Base-by-base conservation (phyloP, 2,888 invertebrate species). In the Papilio elwesi region DNA sequence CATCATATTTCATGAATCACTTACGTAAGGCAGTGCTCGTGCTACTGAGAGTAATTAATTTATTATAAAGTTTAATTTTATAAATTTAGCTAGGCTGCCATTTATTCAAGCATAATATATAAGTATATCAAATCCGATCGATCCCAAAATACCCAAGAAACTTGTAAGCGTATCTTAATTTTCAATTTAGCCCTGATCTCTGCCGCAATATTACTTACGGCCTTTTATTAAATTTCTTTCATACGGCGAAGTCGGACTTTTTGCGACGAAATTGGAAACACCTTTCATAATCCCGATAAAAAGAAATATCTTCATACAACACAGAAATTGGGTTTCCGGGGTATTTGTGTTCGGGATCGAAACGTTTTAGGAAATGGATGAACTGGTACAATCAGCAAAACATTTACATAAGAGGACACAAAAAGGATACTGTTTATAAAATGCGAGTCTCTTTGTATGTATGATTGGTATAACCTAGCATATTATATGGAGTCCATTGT, bases 221-320 rank as follows among this genome's bases (percentile, higher is more conserved):
- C 76, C 81, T 82, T 88, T 89, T 90, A 91, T 90, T 90, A 89
- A 88, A 90, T 88, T 87, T 84, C 53, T 79, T 77, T 76, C 78
- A 80, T 83, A 83, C 83, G 82, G 53, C 82, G 81, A 79, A 77
- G 82, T 82, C 82, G 86, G 87, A 88, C 87, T 86, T 89, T 88
- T 86, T 85, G 85, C 85, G 88, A 87, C 86, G 83, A 88, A 90
- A 91, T 91, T 90, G 90, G 87, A 89, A 89, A 89, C 87, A 87
- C 87, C 87, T 86, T 78, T 79, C 78, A 78, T 65, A 75, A 74
- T 78, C 78, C 78, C 79, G 76, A 75, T 78, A 74, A 78, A 85
- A 83, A 83, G 83, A 86, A 87, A 85, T 83, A 85, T 85, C 80
- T 88, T 86, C 81, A 84, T 87, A 90, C 89, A 87, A 88, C 87